Evolutionary conservation across 2,888 invertebrate species (phyloP).

Genomic region (Phaonia tiefii): DNA sequence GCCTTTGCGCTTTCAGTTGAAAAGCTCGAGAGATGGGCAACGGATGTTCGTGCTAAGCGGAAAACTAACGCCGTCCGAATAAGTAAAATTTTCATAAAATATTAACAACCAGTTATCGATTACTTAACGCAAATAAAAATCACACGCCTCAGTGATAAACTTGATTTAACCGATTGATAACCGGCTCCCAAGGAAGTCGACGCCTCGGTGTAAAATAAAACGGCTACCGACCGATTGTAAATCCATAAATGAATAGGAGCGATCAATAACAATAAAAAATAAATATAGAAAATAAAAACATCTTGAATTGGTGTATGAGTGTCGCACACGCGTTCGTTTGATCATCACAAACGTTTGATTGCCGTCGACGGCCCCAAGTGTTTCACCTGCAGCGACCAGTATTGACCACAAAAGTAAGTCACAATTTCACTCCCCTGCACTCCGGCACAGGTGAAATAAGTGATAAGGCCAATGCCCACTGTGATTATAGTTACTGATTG

Average conservation of each 20-base stretch:
- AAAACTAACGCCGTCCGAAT: conserved; percentile 24
- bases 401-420: neutral
- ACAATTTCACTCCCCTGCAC: neutral
- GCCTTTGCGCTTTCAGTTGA: conserved; percentile 41
- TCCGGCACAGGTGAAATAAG: neutral
- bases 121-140: conserved; percentile 23
- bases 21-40: conserved; percentile 44
- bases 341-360: neutral
- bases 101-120: neutral
- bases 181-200: neutral
- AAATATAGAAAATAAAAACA: too few relatives aligned
- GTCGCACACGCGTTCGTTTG: neutral
- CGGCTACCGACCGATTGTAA: conserved; percentile 3
- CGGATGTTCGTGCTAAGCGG: conserved; percentile 32
- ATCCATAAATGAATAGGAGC: neutral
- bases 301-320: neutral
- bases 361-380: neutral
- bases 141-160: conserved; percentile 13
- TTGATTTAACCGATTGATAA: conserved; percentile 43
- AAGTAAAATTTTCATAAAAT: conserved; percentile 29
- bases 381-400: neutral
- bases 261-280: conserved; percentile 19
- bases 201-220: conserved; percentile 8
- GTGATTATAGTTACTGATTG: neutral
- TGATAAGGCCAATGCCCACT: neutral